Conservation (phyloP, 2,888 invertebrate genomes). For the Pterostichus madidus region DNA sequence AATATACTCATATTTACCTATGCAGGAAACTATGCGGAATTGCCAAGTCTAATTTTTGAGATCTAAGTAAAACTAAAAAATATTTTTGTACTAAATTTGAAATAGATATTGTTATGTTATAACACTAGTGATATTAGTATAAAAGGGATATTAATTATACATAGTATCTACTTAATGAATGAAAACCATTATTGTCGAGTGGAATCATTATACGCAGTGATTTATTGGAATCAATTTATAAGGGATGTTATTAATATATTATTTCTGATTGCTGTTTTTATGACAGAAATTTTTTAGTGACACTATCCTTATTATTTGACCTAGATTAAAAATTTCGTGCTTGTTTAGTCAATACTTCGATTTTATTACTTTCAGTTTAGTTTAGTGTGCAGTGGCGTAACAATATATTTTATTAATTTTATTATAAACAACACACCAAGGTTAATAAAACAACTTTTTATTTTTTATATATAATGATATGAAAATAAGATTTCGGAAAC, state of each 20-base stretch:
- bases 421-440: background rate
- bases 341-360: constrained; percentile 29
- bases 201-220: background rate
- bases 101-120: too few species aligned
- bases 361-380: constrained; percentile 6
- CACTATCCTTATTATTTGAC: constrained; percentile 23
- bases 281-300: background rate
- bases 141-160: too few species aligned
- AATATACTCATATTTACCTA: too few species aligned
- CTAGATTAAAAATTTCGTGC: constrained; percentile 15
- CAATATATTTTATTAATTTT: background rate
- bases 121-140: too few species aligned
- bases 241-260: background rate
- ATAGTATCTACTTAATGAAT: too few species aligned
- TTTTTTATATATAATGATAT: too few species aligned
- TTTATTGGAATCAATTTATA: background rate
- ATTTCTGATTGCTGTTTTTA: constrained; percentile 1
- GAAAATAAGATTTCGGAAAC: too few species aligned
- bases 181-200: background rate
- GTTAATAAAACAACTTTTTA: too few species aligned
- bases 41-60: too few species aligned
- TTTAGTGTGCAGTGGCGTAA: constrained; percentile 8
- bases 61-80: too few species aligned
- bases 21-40: too few species aligned
- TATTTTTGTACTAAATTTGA: too few species aligned